These are phyloP conservation scores for Psylliodes chrysocephalus DNA, from an alignment of 2,888 invertebrate genomes.

Conservation along the genomic window DNA sequence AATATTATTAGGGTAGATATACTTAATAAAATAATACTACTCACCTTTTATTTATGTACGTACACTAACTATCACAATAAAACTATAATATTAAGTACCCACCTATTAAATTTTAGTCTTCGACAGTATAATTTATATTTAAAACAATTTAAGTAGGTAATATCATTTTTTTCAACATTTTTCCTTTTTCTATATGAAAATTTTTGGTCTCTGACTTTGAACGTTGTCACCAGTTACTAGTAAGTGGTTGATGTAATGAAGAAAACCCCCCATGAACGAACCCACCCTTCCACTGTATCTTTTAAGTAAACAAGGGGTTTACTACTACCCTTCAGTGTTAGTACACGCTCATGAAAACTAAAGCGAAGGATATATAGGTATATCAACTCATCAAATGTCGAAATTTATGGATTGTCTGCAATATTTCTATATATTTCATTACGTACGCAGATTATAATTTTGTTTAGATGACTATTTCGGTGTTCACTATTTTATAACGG, in stretches of 20 bases:
- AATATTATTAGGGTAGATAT: too few species aligned
- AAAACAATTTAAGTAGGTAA: too few species aligned
- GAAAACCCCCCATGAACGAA: slow-evolving; percentile 37
- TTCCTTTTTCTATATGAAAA: background rate
- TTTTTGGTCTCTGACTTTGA: background rate
- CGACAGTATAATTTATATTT: too few species aligned
- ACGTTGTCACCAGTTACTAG: slow-evolving; percentile 40
- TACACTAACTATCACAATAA: too few species aligned
- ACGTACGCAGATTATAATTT: too few species aligned
- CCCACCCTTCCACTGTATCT: slow-evolving; percentile 50
- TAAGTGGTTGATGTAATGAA: slow-evolving; percentile 38
- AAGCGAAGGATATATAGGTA: slow-evolving; percentile 20
- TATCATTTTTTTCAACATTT: too few species aligned
- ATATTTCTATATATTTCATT: background rate
- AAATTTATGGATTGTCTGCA: background rate
- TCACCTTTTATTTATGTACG: too few species aligned
- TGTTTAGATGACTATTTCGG: too few species aligned
- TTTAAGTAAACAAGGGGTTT: slow-evolving; percentile 54
- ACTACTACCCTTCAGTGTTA: slow-evolving; percentile 39
- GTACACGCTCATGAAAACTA: slow-evolving; percentile 38
- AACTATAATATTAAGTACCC: too few species aligned
- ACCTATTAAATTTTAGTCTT: too few species aligned
- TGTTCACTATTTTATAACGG: too few species aligned
- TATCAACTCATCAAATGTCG: slow-evolving; percentile 11
- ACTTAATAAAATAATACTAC: too few species aligned